A percentile compares a stretch with the other conserved stretches of the same genome.
phyloP scores from a whole-genome alignment of 2,797 vertebrate genomes.

The Dendrocincla tyrannina region DNA sequence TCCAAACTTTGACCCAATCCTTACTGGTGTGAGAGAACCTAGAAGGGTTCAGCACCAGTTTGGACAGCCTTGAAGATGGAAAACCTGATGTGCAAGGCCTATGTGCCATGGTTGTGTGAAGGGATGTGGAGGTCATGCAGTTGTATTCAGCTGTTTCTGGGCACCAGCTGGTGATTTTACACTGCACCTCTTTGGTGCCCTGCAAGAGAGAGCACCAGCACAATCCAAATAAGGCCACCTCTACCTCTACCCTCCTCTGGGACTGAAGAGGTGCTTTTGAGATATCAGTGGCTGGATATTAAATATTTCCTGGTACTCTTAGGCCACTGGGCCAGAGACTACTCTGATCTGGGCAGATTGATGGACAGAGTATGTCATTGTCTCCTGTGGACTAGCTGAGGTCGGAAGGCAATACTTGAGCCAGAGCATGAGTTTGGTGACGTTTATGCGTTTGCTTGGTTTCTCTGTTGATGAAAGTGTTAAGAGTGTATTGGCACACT shows the following conservation, averaged over 20 bases:
- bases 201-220: background rate
- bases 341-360: background rate
- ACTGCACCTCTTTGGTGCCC: background rate
- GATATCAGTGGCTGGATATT: background rate
- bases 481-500: background rate
- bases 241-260: background rate
- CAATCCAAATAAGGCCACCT: background rate
- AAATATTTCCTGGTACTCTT: background rate
- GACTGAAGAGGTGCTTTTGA: background rate
- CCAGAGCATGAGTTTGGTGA: background rate
- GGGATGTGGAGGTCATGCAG: background rate
- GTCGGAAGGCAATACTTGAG: background rate
- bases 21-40: background rate
- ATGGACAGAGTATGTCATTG: background rate
- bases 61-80: background rate
- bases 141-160: background rate
- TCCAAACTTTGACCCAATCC: background rate
- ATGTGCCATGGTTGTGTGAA: rapidly evolving
- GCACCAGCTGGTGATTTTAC: background rate
- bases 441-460: background rate
- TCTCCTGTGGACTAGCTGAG: background rate
- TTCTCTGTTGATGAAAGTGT: background rate
- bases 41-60: background rate
- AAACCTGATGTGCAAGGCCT: background rate
- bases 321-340: background rate